phyloP scores from a whole-genome alignment of 2,113 vertebrate genomes.

The Petrocephalus zakoni region DNA sequence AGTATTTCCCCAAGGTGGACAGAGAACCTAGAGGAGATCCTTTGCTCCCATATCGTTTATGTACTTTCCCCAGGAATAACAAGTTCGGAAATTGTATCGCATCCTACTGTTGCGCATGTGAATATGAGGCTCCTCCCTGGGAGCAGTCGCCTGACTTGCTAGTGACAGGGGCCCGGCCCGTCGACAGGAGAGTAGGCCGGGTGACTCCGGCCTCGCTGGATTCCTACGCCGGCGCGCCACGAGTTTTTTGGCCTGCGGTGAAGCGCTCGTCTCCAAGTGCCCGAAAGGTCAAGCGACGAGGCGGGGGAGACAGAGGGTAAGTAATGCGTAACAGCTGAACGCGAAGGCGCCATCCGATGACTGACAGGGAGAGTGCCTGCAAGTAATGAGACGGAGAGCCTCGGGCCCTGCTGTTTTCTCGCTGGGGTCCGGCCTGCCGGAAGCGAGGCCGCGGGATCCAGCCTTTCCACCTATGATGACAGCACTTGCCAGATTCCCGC shows the following conservation, averaged over 20 bases:
- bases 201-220: not conserved
- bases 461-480: not conserved
- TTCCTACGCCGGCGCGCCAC: not conserved
- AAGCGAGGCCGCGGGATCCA: not conserved
- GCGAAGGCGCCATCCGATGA: constrained; percentile 52
- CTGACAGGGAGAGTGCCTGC: constrained; percentile 55
- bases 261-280: not conserved
- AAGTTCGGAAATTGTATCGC: not conserved
- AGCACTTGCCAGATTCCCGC: not conserved
- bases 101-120: not conserved
- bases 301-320: constrained; percentile 56
- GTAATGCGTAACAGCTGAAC: constrained; percentile 58
- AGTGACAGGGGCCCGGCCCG: not conserved
- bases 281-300: constrained; percentile 53
- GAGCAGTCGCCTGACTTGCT: not conserved
- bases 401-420: not conserved
- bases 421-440: not conserved
- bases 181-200: not conserved
- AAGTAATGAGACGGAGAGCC: constrained; percentile 47
- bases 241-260: not conserved
- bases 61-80: not conserved
- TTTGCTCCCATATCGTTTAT: not conserved
- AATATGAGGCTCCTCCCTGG: not conserved
- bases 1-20: not conserved
- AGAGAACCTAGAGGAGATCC: not conserved